phyloP scores from a whole-genome alignment of 2,888 invertebrate genomes.

The Agrilus mali region DNA sequence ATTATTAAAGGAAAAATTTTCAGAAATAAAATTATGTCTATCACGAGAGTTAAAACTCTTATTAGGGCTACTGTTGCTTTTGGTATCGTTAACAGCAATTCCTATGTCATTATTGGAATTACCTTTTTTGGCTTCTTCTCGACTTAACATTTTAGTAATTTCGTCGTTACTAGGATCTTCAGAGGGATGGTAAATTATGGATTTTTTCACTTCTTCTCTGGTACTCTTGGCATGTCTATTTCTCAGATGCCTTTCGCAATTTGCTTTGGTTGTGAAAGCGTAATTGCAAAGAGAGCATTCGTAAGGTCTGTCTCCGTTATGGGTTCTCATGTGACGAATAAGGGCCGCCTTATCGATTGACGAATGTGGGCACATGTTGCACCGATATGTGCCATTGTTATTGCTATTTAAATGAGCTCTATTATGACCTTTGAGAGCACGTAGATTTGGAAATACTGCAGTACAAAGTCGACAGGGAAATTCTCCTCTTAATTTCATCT shows the following conservation, averaged over 20 bases:
- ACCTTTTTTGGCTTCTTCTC: conserved; percentile 39
- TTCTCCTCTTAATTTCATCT: conserved; percentile 80
- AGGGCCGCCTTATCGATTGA: conserved; percentile 85
- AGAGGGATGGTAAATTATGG: conserved; percentile 77
- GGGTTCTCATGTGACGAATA: conserved; percentile 83
- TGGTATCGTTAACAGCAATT: not conserved
- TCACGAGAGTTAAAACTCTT: conserved; percentile 19
- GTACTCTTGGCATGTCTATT: conserved; percentile 81
- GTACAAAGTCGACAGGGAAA: conserved; percentile 85
- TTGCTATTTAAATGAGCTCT: conserved; percentile 70
- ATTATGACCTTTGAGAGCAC: conserved; percentile 85
- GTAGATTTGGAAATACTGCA: conserved; percentile 74
- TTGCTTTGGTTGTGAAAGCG: conserved; percentile 94
- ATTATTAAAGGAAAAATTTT: conserved; percentile 13
- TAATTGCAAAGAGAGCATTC: conserved; percentile 92
- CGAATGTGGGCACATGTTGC: conserved; percentile 86
- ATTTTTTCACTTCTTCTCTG: conserved; percentile 77
- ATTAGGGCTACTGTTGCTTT: conserved; percentile 8
- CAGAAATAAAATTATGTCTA: conserved; percentile 25
- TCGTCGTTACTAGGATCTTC: conserved; percentile 75
- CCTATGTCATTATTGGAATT: conserved; percentile 3
- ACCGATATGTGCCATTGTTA: conserved; percentile 68
- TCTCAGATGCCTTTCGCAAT: conserved; percentile 88
- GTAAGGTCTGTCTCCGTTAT: conserved; percentile 91
- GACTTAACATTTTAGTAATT: conserved; percentile 38